Base-by-base conservation (phyloP, 1,140 invertebrate species). In the Augochlora pura region DNA sequence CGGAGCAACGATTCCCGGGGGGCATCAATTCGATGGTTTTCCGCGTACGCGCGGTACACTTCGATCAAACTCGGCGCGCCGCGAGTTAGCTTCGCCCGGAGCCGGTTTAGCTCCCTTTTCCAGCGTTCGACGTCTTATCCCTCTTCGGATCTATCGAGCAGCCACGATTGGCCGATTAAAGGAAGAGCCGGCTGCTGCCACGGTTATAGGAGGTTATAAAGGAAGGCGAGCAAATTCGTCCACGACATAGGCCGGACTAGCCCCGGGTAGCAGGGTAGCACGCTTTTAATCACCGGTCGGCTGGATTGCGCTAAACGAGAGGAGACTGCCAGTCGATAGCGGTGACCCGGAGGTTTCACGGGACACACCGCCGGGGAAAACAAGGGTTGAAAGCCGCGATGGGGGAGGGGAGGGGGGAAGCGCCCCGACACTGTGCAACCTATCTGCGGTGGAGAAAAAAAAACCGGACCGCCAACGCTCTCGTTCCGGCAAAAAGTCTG, bases 221-320 rank as follows among this genome's bases (percentile, higher is more conserved):
- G 32, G 32, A 2, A 18, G 21, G 23, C 63, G 63, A 59, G 46
- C 73, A 68, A 68, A n/a, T n/a, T n/a, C n/a, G n/a, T 68, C 70
- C 42, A 4, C 12, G 39, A 69, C 79, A 23, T 62, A 72, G 79
- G 78, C 66, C 9, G 38, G 85, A 70, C 77, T 70, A 78, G 74
- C 80, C 83, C 32, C 1, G 42, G 73, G 62, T 77, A n/a, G 82
- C 32, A 32, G 42, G 73, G 62, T 77, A n/a, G 82, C 81, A 63
- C 82, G 85, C 81, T 89, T 90, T 90, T 88, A 90, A 90, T 90
- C 88, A 88, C 87, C 68, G 83, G 87, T 85, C 83, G 83, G 81
- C 76, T 81, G 81, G 80, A 86, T 86, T 87, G 82, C 77, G 84
- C 81, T 84, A 86, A 87, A 86, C 86, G 85, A 80, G 74, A 85